phyloP scores from a whole-genome alignment of 2,888 invertebrate genomes.

The Epirrhoe alternata region DNA sequence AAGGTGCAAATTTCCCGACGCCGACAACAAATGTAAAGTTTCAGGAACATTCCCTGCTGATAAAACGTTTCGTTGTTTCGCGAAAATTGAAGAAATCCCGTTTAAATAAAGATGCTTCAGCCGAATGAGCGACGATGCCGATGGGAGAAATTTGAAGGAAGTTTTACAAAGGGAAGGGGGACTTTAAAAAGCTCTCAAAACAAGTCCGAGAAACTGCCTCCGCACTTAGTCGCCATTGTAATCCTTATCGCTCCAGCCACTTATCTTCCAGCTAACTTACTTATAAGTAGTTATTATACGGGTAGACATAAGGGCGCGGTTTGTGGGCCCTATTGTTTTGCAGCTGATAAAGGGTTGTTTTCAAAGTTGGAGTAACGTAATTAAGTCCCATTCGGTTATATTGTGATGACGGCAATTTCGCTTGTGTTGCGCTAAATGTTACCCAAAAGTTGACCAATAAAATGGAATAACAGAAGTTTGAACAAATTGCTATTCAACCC shows the following conservation, averaged over 20 bases:
- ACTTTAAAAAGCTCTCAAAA: constrained; percentile 65
- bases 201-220: constrained; percentile 51
- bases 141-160: constrained; percentile 61
- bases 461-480: constrained; percentile 33
- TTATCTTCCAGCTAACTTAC: constrained; percentile 60
- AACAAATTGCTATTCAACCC: constrained; percentile 39
- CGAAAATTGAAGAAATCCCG: constrained; percentile 64
- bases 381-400: constrained; percentile 37
- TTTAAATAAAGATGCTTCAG: constrained; percentile 65
- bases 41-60: constrained; percentile 56
- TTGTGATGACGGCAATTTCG: constrained; percentile 34
- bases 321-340: constrained; percentile 59
- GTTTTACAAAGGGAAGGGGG: constrained; percentile 59
- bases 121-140: constrained; percentile 58
- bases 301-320: constrained; percentile 54
- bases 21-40: constrained; percentile 47
- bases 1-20: constrained; percentile 35
- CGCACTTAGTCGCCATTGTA: constrained; percentile 65
- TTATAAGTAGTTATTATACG: constrained; percentile 65
- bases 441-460: constrained; percentile 36
- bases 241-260: constrained; percentile 59
- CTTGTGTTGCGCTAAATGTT: constrained; percentile 36
- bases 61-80: constrained; percentile 63
- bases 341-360: constrained; percentile 56
- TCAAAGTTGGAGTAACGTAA: constrained; percentile 47